Evolutionary conservation across 2,113 vertebrate genomes (phyloP), one percentile per base, ranked within the genome.

Genomic region (Toxostoma redivivum): DNA sequence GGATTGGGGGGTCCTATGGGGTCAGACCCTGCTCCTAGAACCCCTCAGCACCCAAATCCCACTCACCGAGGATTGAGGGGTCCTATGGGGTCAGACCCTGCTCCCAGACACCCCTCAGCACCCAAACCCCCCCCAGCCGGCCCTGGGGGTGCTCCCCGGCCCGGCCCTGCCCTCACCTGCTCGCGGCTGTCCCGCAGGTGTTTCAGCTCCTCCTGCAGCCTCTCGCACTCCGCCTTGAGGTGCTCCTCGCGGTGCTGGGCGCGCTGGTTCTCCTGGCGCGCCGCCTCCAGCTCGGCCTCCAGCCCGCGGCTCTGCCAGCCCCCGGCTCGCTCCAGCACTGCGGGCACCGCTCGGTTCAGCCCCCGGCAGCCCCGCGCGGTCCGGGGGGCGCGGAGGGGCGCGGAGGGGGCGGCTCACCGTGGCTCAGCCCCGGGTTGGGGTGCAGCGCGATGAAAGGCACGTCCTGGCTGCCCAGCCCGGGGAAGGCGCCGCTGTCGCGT

Each of bases 201-300:
- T 74, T 98, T 98, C 78, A 99, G 98, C 95, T 99, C 99, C 7
- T 98, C 98, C 97, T 99, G 99, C 56, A 99, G 98, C 54, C 99
- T 90, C 90, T 99, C 98, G 1, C 98, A 99, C 92, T 99, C 99
- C 0, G 97, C 98, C 94, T 99, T 99, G 70, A 99, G 98, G 40
- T 99, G 99, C 93, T 99, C 98, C 81, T 99, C 99, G 5, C 99
- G 98, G 94, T 98, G 99, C 95, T 99, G 99, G 6, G 99, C 99
- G 6, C 98, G 98, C 89, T 99, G 99, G 30, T 97, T 98, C 94
- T 99, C 99, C 27, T 99, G 98, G 71, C 98, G 97, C 0, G 98
- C 98, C 45, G 98, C 99, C 94, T 99, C 99, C 66, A 99, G 98
- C 94, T 99, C 99, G 1, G 98, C 99, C 95, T 99, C 98, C 88